phyloP scores from a whole-genome alignment of 2,797 vertebrate genomes.

The Aeoliscus strigatus region DNA sequence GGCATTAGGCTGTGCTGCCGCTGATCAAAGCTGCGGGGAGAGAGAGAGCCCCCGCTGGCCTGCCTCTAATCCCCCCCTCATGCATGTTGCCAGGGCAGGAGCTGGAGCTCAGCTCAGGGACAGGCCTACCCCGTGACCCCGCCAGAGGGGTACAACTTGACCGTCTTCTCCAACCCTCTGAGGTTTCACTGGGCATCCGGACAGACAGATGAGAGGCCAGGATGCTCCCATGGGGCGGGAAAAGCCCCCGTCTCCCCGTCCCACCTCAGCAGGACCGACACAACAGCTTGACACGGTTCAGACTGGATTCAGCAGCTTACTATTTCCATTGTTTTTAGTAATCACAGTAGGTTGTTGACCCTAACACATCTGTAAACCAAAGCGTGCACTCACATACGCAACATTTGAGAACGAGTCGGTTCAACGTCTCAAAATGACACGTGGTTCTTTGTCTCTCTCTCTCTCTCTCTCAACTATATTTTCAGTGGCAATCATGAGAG shows the following conservation, averaged over 20 bases:
- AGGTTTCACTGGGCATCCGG: conserved; percentile 35
- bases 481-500: conserved; percentile 30
- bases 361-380: conserved; percentile 7
- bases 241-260: conserved; percentile 14
- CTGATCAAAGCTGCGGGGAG: conserved; percentile 71
- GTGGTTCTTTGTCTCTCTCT: background rate
- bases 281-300: conserved; percentile 43
- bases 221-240: conserved; percentile 30
- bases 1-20: conserved; percentile 61
- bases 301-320: conserved; percentile 35
- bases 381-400: background rate
- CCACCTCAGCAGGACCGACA: conserved; percentile 37
- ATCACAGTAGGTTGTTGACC: conserved; percentile 7
- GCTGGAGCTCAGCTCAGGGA: conserved; percentile 32
- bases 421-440: conserved; percentile 1
- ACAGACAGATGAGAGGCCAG: conserved; percentile 44
- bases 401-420: background rate
- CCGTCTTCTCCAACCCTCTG: conserved; percentile 4
- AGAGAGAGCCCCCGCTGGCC: conserved; percentile 62
- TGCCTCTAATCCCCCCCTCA: conserved; percentile 58
- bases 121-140: conserved; percentile 34
- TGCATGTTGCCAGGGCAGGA: conserved; percentile 37
- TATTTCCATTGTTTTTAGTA: conserved; percentile 14
- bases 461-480: conserved; percentile 14
- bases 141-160: conserved; percentile 16